Conservation (phyloP, 2,797 vertebrate species). For the Halcyon leucocephala region DNA sequence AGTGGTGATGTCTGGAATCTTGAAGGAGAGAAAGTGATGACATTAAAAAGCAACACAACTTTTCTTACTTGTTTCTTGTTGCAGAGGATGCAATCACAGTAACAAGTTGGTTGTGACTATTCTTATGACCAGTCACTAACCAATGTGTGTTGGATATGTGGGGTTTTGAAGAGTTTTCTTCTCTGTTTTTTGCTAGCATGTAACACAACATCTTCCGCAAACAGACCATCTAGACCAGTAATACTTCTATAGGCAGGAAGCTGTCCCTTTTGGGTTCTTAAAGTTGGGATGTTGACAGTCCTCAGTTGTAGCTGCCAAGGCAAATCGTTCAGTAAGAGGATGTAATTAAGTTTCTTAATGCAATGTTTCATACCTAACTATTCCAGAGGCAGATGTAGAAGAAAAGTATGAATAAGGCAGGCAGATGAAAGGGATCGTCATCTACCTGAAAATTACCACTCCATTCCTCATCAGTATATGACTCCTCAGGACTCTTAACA, state of each 20-base stretch:
- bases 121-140: neutral
- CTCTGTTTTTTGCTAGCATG: neutral
- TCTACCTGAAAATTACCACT: neutral
- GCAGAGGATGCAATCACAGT: neutral
- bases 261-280: neutral
- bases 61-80: neutral
- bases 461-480: neutral
- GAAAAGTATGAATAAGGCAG: neutral
- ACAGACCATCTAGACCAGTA: neutral
- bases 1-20: neutral
- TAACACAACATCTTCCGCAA: neutral
- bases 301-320: neutral
- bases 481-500: neutral
- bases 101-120: neutral
- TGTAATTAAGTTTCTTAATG: neutral
- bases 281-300: neutral
- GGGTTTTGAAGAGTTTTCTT: neutral
- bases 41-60: neutral
- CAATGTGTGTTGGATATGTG: accelerated
- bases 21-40: neutral
- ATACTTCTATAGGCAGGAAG: neutral
- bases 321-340: neutral
- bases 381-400: neutral
- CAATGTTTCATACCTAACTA: neutral
- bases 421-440: neutral